Conservation (phyloP, 2,113 vertebrate species). For the Lynx canadensis region DNA sequence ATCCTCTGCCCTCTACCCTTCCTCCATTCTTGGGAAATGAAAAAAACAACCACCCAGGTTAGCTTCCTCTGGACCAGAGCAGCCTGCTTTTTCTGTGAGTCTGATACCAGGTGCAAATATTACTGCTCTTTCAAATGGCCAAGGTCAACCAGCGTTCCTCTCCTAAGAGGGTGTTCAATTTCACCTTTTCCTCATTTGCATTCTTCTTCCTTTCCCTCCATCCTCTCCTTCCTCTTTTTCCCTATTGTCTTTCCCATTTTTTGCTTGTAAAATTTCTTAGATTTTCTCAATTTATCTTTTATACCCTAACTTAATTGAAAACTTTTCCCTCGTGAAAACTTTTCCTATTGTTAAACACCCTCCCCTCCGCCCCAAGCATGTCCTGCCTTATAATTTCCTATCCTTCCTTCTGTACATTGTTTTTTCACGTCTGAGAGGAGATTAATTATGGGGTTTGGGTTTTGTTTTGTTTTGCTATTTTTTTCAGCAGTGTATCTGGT, state of each 20-base stretch:
- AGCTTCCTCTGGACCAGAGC: background rate
- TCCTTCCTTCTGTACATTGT: background rate
- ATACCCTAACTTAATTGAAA: background rate
- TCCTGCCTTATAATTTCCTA: background rate
- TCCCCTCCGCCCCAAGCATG: background rate
- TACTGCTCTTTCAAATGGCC: background rate
- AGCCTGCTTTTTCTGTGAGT: background rate
- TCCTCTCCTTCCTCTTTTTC: background rate
- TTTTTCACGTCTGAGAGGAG: background rate
- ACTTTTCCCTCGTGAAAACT: background rate
- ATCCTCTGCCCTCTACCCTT: background rate
- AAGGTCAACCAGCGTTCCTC: background rate
- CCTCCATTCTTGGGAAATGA: background rate
- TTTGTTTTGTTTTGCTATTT: background rate
- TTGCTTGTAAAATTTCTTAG: background rate
- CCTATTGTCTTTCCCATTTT: background rate
- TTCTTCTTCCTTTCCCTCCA: background rate
- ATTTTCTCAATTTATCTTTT: background rate
- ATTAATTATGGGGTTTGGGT: background rate
- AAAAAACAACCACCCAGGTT: background rate
- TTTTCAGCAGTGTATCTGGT: background rate
- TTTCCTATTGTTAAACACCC: background rate
- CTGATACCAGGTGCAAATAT: too few species aligned
- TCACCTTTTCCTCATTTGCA: background rate
- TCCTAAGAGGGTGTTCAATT: background rate